Conservation (phyloP, 2,888 invertebrate genomes). For the Nudaria mundana region DNA sequence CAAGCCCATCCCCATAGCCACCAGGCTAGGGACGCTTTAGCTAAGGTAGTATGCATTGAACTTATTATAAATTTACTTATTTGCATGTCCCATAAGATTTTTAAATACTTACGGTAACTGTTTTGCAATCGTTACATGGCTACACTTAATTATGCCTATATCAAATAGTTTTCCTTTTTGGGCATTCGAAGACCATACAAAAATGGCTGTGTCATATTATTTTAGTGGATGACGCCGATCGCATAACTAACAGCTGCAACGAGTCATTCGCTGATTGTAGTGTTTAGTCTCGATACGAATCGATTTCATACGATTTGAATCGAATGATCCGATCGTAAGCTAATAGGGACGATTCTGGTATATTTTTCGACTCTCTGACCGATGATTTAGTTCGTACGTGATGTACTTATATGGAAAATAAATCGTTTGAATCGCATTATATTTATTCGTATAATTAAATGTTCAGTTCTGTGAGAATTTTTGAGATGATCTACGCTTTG, state of each 20-base stretch:
- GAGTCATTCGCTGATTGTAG: constrained; percentile 67
- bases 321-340: constrained; percentile 69
- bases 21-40: no score
- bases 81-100: no score
- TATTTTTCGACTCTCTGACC: constrained; percentile 72
- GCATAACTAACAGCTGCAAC: constrained; percentile 74
- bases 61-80: background rate
- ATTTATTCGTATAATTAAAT: constrained; percentile 76
- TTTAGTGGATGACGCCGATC: constrained; percentile 77
- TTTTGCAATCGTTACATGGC: constrained; percentile 50
- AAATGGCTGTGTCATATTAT: constrained; percentile 81
- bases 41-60: background rate
- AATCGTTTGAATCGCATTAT: constrained; percentile 76
- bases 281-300: constrained; percentile 74
- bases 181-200: constrained; percentile 61
- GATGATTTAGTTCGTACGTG: constrained; percentile 76
- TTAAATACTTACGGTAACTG: no score
- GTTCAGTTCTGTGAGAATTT: constrained; percentile 75
- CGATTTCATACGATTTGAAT: constrained; percentile 74
- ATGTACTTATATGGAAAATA: constrained; percentile 73
- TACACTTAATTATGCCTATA: constrained; percentile 63
- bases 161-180: constrained; percentile 66
- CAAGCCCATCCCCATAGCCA: no score
- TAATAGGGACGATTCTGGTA: constrained; percentile 73
- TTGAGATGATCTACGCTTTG: constrained; percentile 60